Percentiles rank a stretch among this genome's conserved stretches.
phyloP scores from a whole-genome alignment of 2,113 vertebrate genomes.

The Rafetus swinhoei region DNA sequence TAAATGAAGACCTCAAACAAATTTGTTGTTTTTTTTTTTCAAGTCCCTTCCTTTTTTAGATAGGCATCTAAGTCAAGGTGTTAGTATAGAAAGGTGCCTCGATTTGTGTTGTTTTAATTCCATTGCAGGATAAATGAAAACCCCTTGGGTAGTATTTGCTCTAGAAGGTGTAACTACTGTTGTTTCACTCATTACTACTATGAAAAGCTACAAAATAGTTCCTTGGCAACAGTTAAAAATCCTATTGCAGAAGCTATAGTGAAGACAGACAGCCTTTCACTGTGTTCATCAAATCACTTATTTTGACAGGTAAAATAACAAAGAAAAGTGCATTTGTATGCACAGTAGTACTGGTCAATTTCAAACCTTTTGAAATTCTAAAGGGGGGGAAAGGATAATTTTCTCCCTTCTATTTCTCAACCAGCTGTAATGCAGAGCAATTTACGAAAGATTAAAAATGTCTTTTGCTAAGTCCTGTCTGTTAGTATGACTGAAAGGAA shows the following conservation, averaged over 20 bases:
- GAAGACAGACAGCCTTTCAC: slow-evolving; percentile 7
- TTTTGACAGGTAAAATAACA: slow-evolving; percentile 20
- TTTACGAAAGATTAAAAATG: neutral
- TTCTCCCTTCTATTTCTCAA: neutral
- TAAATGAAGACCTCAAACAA: neutral
- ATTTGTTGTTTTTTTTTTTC: neutral
- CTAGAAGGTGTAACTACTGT: slow-evolving; percentile 1
- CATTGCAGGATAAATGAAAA: neutral
- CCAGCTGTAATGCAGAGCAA: neutral
- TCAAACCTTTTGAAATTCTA: neutral
- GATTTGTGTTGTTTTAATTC: slow-evolving; percentile 7
- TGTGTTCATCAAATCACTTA: neutral
- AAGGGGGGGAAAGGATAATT: neutral
- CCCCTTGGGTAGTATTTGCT: neutral
- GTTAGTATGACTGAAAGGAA: neutral
- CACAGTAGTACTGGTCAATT: neutral
- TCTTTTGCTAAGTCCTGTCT: neutral
- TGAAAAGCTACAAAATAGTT: neutral
- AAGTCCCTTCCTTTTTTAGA: neutral
- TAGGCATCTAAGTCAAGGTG: neutral
- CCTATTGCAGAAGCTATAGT: neutral
- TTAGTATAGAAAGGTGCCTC: neutral
- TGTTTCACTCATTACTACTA: neutral
- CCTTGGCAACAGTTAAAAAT: slow-evolving; percentile 19
- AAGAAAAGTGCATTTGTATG: neutral